Base-by-base conservation (phyloP, 2,888 invertebrate species). In the Drosophila percnosoma region DNA sequence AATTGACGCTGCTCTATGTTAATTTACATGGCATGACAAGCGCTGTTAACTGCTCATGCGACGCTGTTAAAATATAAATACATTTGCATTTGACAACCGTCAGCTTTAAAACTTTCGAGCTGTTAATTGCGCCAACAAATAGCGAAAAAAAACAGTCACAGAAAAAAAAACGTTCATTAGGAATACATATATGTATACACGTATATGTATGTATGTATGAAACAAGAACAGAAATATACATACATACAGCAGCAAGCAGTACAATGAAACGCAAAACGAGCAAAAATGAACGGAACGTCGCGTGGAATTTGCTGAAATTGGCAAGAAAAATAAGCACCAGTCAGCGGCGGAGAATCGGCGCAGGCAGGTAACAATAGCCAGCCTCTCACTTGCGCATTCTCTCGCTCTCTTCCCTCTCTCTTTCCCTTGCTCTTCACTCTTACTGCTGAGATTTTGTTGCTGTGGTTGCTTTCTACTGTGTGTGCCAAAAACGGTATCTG, bases 261-360 rank as follows among this genome's bases (percentile, higher is more conserved):
- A 73, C 29, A 64, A 57, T 66, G 68, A 80, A 80, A 76, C 65
- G 73, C 60, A 53, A 80, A 80, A 63, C 76, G 78, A 69, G 57
- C 70, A 62, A 65, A 68, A 75, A 70, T 61, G 63, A 79, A 79
- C 71, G 80, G 72, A 77, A 75, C 87, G 71, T 80, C 80, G 71
- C 60, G 52, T 67, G 90, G 90, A 86, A 86, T 86, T 85, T 87
- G 90, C 85, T 86, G 88, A 89, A 78, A 85, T 78, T 70, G 68
- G 78, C 90, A 85, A 80, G 71, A 81, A 87, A 74, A 77, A 69
- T 29, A 45, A 58, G 18, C 36, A 66, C 54, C 61, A 80, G 36
- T 34, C 55, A 51, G 34, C 42, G 40, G 40, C 75, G 13, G 45
- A 45, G 45, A 62, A 71, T 55, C 45, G 55, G 54, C 64, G 42